phyloP scores from a whole-genome alignment of 2,888 invertebrate species.

The Leistus spinibarbis region DNA sequence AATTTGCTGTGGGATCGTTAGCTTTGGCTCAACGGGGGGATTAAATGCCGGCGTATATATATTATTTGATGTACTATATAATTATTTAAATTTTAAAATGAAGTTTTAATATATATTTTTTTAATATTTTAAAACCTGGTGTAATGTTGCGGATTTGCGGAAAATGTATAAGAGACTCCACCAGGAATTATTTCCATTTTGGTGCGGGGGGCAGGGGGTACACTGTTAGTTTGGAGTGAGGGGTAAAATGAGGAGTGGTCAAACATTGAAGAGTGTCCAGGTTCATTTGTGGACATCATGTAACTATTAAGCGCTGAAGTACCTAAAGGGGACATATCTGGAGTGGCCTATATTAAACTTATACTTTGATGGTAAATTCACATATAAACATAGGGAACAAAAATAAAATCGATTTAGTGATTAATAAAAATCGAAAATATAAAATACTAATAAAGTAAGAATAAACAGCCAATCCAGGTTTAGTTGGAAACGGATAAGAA shows the following conservation, averaged over 20 bases:
- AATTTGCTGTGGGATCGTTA: conserved; percentile 44
- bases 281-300: background rate
- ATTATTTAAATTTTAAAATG: too few relatives aligned
- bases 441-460: too few relatives aligned
- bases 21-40: conserved; percentile 16
- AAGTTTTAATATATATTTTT: background rate
- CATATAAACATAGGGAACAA: background rate
- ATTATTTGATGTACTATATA: too few relatives aligned
- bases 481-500: too few relatives aligned
- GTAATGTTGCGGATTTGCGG: background rate
- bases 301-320: background rate
- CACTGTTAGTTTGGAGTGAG: background rate
- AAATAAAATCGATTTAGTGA: conserved; percentile 1
- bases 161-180: conserved; percentile 29
- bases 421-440: too few relatives aligned
- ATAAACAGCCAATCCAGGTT: too few relatives aligned
- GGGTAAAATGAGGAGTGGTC: background rate
- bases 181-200: conserved; percentile 29
- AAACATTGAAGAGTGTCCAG: background rate
- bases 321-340: background rate
- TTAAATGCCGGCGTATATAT: background rate
- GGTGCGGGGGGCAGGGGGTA: conserved; percentile 10
- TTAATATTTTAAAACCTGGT: background rate
- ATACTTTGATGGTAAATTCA: too few relatives aligned
- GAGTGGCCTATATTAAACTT: too few relatives aligned